Percentiles rank a stretch among this genome's conserved stretches.
These are phyloP conservation scores for Nymphalis c-album DNA, from an alignment of 2,888 invertebrate genomes.

Conservation along the genomic window DNA sequence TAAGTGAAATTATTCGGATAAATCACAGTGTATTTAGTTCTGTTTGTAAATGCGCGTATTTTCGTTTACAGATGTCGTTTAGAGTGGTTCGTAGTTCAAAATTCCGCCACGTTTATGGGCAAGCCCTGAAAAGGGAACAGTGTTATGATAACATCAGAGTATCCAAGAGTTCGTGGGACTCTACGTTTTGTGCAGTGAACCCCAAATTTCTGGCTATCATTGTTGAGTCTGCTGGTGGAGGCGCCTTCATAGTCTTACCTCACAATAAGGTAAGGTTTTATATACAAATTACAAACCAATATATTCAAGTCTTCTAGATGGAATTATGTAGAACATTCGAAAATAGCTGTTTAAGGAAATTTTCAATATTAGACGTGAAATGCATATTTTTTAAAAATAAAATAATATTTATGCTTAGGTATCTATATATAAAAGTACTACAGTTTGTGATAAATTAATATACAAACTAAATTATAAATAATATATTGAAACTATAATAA, in stretches of 20 bases:
- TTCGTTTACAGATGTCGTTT: slow-evolving; percentile 91
- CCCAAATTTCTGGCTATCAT: slow-evolving; percentile 98
- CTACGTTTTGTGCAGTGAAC: slow-evolving; percentile 98
- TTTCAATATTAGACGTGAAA: too few relatives aligned
- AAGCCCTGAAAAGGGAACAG: slow-evolving; percentile 95
- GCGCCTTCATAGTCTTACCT: slow-evolving; percentile 96
- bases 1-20: slow-evolving; percentile 62
- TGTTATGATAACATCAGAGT: slow-evolving; percentile 99
- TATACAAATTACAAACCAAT: slow-evolving; percentile 11
- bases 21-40: slow-evolving; percentile 61
- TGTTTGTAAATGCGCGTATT: slow-evolving; percentile 63
- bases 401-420: too few relatives aligned
- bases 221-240: slow-evolving; percentile 97
- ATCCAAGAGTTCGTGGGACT: slow-evolving; percentile 99
- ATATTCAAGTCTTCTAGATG: slow-evolving; percentile 12
- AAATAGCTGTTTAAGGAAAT: too few relatives aligned
- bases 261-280: slow-evolving; percentile 90
- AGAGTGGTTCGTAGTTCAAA: slow-evolving; percentile 98
- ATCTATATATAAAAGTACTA: too few relatives aligned
- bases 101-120: slow-evolving; percentile 97
- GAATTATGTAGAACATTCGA: background rate
- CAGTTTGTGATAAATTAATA: too few relatives aligned
- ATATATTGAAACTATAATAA: too few relatives aligned
- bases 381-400: too few relatives aligned
- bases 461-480: too few relatives aligned